Evolutionary conservation across 92 coral and sea anemone species (phyloP).

Genomic region (Porites lobata): DNA sequence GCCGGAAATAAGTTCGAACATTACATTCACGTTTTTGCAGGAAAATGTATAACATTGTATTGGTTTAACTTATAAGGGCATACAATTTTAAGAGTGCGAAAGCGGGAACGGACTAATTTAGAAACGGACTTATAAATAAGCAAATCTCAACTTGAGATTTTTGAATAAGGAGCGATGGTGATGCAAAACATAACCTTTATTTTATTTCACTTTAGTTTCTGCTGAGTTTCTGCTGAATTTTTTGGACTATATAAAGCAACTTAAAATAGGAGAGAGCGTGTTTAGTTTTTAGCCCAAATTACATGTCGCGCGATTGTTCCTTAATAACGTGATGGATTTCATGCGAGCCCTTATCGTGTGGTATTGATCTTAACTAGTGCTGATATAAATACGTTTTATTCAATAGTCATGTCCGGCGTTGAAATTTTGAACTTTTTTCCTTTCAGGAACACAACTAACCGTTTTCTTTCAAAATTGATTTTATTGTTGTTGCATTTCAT

Average conservation of each 20-base stretch:
- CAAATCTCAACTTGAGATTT: neutral
- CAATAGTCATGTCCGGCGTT: too few relatives aligned
- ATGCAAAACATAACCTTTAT: too few relatives aligned
- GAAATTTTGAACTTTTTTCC: neutral
- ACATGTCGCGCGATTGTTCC: neutral
- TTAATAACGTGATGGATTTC: neutral
- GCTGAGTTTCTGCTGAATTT: too few relatives aligned
- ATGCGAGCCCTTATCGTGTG: neutral
- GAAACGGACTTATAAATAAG: neutral
- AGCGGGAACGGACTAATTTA: neutral
- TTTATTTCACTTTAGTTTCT: too few relatives aligned
- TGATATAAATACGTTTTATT: too few relatives aligned
- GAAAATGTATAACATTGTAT: neutral
- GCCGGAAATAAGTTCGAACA: conserved; percentile 6
- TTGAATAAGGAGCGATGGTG: too few relatives aligned
- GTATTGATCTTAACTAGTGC: neutral
- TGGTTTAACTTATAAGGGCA: neutral
- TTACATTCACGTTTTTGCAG: neutral
- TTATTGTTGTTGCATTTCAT: neutral
- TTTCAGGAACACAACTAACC: neutral
- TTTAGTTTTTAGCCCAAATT: neutral
- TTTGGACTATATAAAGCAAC: too few relatives aligned
- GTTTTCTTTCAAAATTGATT: neutral
- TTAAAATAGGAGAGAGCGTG: neutral
- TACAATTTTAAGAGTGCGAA: neutral